Evolutionary conservation across 2,113 vertebrate species (phyloP).

Genomic region (Bufo bufo): DNA sequence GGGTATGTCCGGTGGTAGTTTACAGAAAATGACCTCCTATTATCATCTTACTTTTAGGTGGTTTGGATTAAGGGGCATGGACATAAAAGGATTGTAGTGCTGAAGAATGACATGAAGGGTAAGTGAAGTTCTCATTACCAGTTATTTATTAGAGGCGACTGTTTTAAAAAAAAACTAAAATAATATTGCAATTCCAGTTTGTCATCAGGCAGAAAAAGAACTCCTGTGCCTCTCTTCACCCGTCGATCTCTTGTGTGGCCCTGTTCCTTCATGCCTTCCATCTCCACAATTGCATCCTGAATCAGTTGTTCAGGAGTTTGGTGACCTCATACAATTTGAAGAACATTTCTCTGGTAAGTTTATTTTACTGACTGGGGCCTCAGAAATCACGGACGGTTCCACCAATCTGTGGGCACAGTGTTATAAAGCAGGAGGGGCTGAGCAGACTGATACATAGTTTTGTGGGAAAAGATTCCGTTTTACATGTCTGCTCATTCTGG

Average conservation of each 20-base stretch:
- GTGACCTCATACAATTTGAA: conserved; percentile 92
- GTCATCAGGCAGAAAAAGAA: conserved; percentile 76
- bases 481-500: too few species aligned
- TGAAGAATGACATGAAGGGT: conserved; percentile 99
- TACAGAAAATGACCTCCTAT: not conserved
- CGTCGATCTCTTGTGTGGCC: conserved; percentile 90
- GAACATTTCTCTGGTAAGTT: conserved; percentile 72
- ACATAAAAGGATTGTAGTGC: conserved; percentile 96
- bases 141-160: too few species aligned
- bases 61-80: conserved; percentile 99
- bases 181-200: conserved; percentile 64
- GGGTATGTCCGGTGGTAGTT: not conserved
- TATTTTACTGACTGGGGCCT: not conserved
- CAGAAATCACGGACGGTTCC: too few species aligned
- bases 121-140: conserved; percentile 59
- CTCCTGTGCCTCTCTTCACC: conserved; percentile 83
- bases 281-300: conserved; percentile 93
- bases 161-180: not conserved
- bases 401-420: too few species aligned
- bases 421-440: too few species aligned
- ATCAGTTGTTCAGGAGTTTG: conserved; percentile 77
- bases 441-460: too few species aligned
- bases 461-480: too few species aligned
- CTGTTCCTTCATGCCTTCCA: conserved; percentile 91
- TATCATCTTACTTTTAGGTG: conserved; percentile 73